Evolutionary conservation across 2,888 invertebrate species (phyloP).

Genomic region (Eupithecia subfuscata): DNA sequence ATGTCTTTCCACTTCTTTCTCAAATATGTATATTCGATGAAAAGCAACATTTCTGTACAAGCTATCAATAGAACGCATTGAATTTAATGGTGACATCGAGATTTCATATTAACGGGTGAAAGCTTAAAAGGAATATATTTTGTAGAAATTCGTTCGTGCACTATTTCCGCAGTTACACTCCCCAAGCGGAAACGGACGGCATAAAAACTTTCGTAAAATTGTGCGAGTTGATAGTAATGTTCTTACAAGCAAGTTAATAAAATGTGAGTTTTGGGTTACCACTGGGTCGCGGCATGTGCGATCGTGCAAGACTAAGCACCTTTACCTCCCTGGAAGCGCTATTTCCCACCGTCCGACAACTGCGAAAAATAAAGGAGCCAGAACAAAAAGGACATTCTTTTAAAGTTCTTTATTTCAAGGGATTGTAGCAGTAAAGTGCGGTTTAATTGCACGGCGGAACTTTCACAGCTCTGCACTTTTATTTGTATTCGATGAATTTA

Average conservation of each 20-base stretch:
- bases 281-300: slow-evolving; percentile 56
- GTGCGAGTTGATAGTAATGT: slow-evolving; percentile 22
- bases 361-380: slow-evolving; percentile 35
- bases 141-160: slow-evolving; percentile 18
- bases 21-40: slow-evolving; percentile 52
- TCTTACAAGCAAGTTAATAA: slow-evolving; percentile 42
- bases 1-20: slow-evolving; percentile 67
- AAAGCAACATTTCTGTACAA: slow-evolving; percentile 44
- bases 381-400: slow-evolving; percentile 75
- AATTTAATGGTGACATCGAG: slow-evolving; percentile 32
- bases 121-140: slow-evolving; percentile 24
- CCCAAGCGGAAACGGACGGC: slow-evolving; percentile 14
- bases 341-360: slow-evolving; percentile 34
- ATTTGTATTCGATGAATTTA: slow-evolving; percentile 75
- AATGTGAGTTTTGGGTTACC: slow-evolving; percentile 54
- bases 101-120: slow-evolving; percentile 25
- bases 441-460: slow-evolving; percentile 79
- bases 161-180: slow-evolving; percentile 19
- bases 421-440: slow-evolving; percentile 79
- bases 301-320: slow-evolving; percentile 62
- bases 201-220: slow-evolving; percentile 23
- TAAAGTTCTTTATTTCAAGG: slow-evolving; percentile 80
- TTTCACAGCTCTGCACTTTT: slow-evolving; percentile 68
- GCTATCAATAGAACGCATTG: slow-evolving; percentile 40
- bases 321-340: slow-evolving; percentile 53